A percentile compares a stretch with the other conserved stretches of the same genome.
Evolutionary conservation across 2,113 vertebrate genomes (phyloP).

Genomic region (Paramisgurnus dabryanus): DNA sequence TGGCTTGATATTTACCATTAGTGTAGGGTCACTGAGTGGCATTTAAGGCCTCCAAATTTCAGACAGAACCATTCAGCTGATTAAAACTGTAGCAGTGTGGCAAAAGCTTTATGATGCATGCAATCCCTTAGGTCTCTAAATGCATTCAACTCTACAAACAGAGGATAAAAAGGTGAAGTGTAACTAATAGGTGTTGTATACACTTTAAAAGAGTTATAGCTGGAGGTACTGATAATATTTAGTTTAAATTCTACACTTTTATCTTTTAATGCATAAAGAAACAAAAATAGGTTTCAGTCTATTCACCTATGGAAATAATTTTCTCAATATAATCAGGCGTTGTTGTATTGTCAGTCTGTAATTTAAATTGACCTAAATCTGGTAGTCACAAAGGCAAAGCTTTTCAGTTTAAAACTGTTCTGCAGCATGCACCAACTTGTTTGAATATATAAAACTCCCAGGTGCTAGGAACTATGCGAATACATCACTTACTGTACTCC

Average conservation of each 20-base stretch:
- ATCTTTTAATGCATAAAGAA: not conserved
- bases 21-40: constrained; percentile 58
- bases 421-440: constrained; percentile 23
- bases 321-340: not conserved
- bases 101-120: constrained; percentile 36
- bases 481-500: not conserved
- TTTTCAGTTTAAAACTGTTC: not conserved
- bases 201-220: constrained; percentile 39
- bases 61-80: constrained; percentile 33
- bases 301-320: not conserved
- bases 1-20: constrained; percentile 30
- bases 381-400: not conserved
- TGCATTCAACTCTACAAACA: constrained; percentile 38
- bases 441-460: constrained; percentile 10
- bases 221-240: not conserved
- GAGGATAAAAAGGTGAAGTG: constrained; percentile 6
- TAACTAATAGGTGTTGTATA: not conserved
- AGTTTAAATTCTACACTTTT: not conserved
- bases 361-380: not conserved
- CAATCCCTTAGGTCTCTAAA: constrained; percentile 16
- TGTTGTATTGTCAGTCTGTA: not conserved
- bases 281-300: no score
- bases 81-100: constrained; percentile 22
- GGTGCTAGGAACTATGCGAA: not conserved
- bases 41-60: constrained; percentile 59